These are phyloP conservation scores for Myanophis thanlyinensis DNA, from an alignment of 2,113 vertebrate genomes.

Conservation along the genomic window DNA sequence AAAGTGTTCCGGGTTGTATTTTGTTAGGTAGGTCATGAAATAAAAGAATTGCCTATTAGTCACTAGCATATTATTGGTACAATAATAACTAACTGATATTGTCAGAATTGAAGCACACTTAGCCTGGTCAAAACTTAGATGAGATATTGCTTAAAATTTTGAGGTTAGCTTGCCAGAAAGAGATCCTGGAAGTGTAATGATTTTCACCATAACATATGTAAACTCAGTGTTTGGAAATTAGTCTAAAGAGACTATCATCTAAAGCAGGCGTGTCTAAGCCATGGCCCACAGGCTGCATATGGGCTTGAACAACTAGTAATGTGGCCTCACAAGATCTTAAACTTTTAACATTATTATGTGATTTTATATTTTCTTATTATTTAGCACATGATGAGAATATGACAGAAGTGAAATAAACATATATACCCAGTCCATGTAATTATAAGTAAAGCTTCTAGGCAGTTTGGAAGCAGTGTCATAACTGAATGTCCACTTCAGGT, in stretches of 20 bases:
- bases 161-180: not conserved
- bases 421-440: not conserved
- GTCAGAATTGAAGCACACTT: not conserved
- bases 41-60: not conserved
- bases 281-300: not conserved
- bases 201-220: not conserved
- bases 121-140: not conserved
- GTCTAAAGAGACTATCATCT: not conserved
- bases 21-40: not conserved
- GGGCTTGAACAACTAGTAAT: not conserved
- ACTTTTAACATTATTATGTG: no score
- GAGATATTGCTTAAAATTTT: not conserved
- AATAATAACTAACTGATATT: not conserved
- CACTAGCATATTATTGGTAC: not conserved
- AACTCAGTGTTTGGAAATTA: not conserved
- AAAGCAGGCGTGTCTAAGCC: not conserved
- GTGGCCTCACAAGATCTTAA: not conserved
- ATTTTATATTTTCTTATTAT: not conserved
- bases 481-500: not conserved
- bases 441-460: not conserved
- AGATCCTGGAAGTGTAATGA: not conserved
- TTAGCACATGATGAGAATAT: not conserved
- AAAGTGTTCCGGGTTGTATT: not conserved
- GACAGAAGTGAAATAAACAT: not conserved
- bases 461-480: not conserved